A percentile compares a stretch with the other conserved stretches of the same genome.
Evolutionary conservation across 2,888 invertebrate genomes (phyloP).

Genomic region (Dendrolimus houi): DNA sequence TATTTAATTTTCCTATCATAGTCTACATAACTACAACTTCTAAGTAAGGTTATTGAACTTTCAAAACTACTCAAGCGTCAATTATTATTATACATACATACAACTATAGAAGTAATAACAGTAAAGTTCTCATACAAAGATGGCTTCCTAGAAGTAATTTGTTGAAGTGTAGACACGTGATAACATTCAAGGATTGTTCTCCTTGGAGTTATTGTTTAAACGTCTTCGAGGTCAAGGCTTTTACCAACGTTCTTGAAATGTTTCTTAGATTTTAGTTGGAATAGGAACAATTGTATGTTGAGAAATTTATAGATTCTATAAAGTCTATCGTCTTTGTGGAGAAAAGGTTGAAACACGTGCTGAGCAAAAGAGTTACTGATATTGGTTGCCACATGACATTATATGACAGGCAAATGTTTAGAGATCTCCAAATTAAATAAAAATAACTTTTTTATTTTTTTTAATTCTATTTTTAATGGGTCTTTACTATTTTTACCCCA

Average conservation of each 20-base stretch:
- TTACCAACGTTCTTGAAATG: neutral
- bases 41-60: neutral
- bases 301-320: too few species aligned
- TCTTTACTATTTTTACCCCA: too few species aligned
- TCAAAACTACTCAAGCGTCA: slow-evolving; percentile 6
- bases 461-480: too few species aligned
- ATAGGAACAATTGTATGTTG: neutral
- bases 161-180: neutral
- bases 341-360: too few species aligned
- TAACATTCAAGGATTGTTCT: neutral
- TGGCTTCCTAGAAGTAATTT: neutral
- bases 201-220: neutral
- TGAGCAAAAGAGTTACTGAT: too few species aligned
- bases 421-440: too few species aligned
- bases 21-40: neutral
- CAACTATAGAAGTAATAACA: neutral
- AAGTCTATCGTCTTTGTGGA: too few species aligned
- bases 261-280: neutral
- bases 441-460: too few species aligned
- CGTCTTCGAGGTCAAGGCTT: neutral
- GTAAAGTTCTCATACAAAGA: neutral
- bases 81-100: neutral
- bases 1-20: neutral
- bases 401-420: too few species aligned
- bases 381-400: too few species aligned